Percentiles rank a stretch among this genome's conserved stretches.
These are phyloP conservation scores for Drosophila truncata DNA, from an alignment of 1,140 invertebrate species.

Conservation along the genomic window DNA sequence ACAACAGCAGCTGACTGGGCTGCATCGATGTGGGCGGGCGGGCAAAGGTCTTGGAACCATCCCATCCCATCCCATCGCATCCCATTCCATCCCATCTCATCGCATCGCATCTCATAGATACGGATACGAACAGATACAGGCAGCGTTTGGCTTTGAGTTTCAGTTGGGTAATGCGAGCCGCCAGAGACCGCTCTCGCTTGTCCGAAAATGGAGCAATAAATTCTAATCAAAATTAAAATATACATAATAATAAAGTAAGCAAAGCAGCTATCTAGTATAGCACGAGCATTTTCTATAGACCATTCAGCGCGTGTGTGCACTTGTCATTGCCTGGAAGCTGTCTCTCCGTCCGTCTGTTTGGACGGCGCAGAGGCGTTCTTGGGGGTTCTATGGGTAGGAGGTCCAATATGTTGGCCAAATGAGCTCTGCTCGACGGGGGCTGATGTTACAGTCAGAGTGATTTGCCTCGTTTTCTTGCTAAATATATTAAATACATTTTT, in stretches of 20 bases:
- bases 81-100: constrained; percentile 16
- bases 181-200: constrained; percentile 35
- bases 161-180: constrained; percentile 55
- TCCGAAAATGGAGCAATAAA: constrained; percentile 77
- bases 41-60: constrained; percentile 59
- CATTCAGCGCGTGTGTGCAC: constrained; percentile 65
- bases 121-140: constrained; percentile 32
- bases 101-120: constrained; percentile 36
- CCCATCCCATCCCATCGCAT: constrained; percentile 17
- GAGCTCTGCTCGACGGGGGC: constrained; percentile 8
- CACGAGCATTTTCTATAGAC: constrained; percentile 40
- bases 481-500: not conserved
- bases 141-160: constrained; percentile 68
- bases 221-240: constrained; percentile 84
- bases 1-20: constrained; percentile 38
- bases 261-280: constrained; percentile 52
- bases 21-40: constrained; percentile 72
- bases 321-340: constrained; percentile 45
- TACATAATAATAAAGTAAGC: constrained; percentile 72
- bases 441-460: constrained; percentile 19
- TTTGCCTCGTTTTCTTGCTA: constrained; percentile 5
- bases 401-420: constrained; percentile 36
- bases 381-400: not conserved
- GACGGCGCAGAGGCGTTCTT: constrained; percentile 3
- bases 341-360: not conserved